Evolutionary conservation across 2,797 vertebrate species (phyloP).

Genomic region (Carapus acus): DNA sequence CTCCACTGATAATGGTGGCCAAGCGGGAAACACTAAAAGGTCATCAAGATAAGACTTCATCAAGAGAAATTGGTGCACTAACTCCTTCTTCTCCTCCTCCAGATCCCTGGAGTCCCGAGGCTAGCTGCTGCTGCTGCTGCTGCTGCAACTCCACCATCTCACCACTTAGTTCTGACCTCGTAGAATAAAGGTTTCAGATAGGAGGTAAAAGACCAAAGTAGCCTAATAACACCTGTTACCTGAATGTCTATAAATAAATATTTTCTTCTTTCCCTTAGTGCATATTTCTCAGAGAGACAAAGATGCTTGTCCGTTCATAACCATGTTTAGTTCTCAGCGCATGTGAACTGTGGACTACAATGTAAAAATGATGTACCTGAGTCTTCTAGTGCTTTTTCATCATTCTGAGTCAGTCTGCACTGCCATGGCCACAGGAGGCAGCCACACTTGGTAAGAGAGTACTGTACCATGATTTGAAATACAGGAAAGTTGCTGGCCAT

Average conservation of each 20-base stretch:
- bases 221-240: conserved; percentile 52
- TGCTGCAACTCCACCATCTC: conserved; percentile 24
- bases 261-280: neutral
- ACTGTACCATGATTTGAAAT: too few species aligned
- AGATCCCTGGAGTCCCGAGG: conserved; percentile 88
- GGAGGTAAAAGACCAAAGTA: conserved; percentile 56
- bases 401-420: conserved; percentile 2
- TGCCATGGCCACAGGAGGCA: conserved; percentile 5
- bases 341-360: conserved; percentile 16
- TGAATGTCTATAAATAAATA: conserved; percentile 49
- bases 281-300: conserved; percentile 22
- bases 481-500: too few species aligned
- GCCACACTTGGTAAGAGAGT: conserved; percentile 17
- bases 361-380: conserved; percentile 9
- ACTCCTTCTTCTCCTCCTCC: conserved; percentile 16
- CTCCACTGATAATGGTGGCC: too few species aligned
- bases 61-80: neutral
- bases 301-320: conserved; percentile 24
- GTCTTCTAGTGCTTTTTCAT: conserved; percentile 18
- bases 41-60: too few species aligned
- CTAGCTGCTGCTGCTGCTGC: conserved; percentile 48
- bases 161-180: conserved; percentile 42
- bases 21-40: too few species aligned
- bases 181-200: conserved; percentile 52
- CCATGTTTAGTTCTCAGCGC: conserved; percentile 21